phyloP scores from a whole-genome alignment of 2,113 vertebrate genomes.

The Chloropsis hardwickii region DNA sequence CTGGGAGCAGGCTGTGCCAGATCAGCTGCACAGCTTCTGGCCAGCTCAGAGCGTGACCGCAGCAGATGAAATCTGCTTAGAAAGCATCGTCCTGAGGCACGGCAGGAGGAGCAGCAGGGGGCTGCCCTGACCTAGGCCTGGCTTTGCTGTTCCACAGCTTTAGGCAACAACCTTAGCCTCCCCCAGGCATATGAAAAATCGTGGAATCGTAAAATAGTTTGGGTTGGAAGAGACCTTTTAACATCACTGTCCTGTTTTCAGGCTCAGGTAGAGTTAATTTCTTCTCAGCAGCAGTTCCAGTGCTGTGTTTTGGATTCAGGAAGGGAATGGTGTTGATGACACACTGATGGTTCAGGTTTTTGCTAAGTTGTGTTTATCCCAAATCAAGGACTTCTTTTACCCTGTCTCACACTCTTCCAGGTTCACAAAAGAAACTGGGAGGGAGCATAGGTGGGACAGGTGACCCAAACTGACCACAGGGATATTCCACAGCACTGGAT shows the following conservation, averaged over 20 bases:
- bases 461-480: neutral
- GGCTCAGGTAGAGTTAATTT: neutral
- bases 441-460: neutral
- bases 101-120: neutral
- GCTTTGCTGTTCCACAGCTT: neutral
- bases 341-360: neutral
- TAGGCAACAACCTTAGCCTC: neutral
- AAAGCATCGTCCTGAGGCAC: fast-evolving
- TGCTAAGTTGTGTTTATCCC: neutral
- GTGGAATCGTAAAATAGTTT: neutral
- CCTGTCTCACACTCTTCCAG: neutral
- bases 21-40: neutral
- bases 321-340: neutral
- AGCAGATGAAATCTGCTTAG: neutral
- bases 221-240: neutral
- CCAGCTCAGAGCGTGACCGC: neutral
- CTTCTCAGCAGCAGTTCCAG: neutral
- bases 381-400: neutral
- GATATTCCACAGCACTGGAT: neutral
- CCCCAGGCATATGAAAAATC: neutral
- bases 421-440: neutral
- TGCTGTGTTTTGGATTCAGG: neutral
- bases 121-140: neutral
- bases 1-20: neutral
- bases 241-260: neutral